Percentiles rank a stretch among this genome's conserved stretches.
Conservation (phyloP, 2,797 vertebrate genomes). For the Calcarius lapponicus region DNA sequence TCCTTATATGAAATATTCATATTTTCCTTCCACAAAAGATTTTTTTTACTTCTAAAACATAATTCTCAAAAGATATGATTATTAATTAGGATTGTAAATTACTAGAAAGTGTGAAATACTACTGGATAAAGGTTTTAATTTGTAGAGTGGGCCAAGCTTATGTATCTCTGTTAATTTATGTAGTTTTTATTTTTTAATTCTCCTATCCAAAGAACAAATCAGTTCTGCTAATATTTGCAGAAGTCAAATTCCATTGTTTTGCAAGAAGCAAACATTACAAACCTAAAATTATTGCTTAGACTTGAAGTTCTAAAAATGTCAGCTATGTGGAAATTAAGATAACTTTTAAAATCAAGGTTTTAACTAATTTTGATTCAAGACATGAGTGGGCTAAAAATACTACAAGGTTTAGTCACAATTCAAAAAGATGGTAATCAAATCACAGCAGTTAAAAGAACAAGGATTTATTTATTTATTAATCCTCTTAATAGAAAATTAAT, state of each 20-base stretch:
- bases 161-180: neutral
- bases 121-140: neutral
- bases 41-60: neutral
- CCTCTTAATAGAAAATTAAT: neutral
- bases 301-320: neutral
- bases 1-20: neutral
- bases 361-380: neutral
- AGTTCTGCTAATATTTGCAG: neutral
- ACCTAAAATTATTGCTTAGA: neutral
- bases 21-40: neutral
- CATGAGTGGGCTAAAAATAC: neutral
- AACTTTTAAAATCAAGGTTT: neutral
- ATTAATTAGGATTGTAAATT: neutral
- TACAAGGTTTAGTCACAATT: neutral
- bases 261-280: neutral
- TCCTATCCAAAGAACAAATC: neutral
- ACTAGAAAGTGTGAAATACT: neutral
- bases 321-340: neutral
- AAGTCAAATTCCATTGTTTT: neutral
- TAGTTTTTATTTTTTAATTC: neutral
- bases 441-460: neutral
- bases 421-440: neutral
- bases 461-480: neutral
- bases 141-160: neutral
- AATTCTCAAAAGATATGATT: neutral